Conservation (phyloP, 2,113 vertebrate genomes). For the Plecotus auritus region DNA sequence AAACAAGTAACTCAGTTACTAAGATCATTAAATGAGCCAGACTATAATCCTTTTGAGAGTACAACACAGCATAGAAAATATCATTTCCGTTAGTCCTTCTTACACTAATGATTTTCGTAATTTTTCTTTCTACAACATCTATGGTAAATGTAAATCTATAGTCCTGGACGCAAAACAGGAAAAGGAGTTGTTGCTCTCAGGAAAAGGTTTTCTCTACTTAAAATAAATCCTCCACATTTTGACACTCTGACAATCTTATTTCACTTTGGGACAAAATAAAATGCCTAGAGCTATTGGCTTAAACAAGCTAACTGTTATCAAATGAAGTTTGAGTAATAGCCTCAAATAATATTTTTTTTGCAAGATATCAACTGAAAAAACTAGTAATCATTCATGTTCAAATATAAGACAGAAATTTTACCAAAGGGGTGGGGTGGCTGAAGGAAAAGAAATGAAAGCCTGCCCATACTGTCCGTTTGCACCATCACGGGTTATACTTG, state of each 20-base stretch:
- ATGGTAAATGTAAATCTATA: not conserved
- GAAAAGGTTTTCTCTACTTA: conserved; percentile 12
- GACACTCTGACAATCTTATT: not conserved
- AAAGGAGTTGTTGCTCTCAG: not conserved
- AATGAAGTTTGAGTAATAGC: conserved; percentile 14
- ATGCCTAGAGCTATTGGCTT: not conserved
- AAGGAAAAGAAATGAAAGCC: not conserved
- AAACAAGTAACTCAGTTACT: not conserved
- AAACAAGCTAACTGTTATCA: not conserved
- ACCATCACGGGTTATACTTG: not conserved
- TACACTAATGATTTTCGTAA: not conserved
- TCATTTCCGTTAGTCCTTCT: not conserved
- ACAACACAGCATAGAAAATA: not conserved
- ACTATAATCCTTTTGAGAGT: not conserved
- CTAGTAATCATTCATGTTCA: not conserved
- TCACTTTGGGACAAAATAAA: not conserved
- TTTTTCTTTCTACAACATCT: not conserved
- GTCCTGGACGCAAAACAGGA: not conserved
- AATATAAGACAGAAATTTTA: not conserved
- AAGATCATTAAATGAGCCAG: not conserved
- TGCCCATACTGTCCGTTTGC: not conserved
- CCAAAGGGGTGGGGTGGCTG: not conserved
- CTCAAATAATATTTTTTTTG: conserved; percentile 16
- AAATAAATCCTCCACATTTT: conserved; percentile 37
- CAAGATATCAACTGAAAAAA: conserved; percentile 29